Percentiles rank a stretch among this genome's conserved stretches.
Evolutionary conservation across 2,797 vertebrate genomes (phyloP).

Genomic region (Aselliscus stoliczkanus): DNA sequence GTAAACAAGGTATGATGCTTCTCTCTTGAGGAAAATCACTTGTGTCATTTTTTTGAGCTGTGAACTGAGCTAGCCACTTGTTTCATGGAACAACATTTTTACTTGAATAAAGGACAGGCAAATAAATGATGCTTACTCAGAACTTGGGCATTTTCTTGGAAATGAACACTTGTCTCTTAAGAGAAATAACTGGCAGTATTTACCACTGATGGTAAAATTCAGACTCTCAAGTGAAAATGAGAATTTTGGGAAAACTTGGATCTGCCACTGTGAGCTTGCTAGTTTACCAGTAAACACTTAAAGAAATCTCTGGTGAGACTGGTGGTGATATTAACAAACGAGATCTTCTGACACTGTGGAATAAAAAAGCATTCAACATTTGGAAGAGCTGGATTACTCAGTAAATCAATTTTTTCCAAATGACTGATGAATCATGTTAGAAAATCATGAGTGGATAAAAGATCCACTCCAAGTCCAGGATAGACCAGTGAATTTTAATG

Average conservation of each 20-base stretch:
- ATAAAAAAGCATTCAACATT: background rate
- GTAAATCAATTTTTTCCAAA: background rate
- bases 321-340: background rate
- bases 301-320: background rate
- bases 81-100: background rate
- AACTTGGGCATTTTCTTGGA: background rate
- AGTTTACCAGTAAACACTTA: background rate
- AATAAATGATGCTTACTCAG: background rate
- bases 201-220: background rate
- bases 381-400: background rate
- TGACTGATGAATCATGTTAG: background rate
- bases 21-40: background rate
- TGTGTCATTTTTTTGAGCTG: background rate
- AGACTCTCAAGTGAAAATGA: background rate
- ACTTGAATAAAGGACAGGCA: background rate
- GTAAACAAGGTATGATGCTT: background rate
- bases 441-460: background rate
- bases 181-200: background rate
- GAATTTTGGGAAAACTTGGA: background rate
- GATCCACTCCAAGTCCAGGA: background rate
- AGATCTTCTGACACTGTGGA: background rate
- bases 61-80: background rate
- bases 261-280: background rate
- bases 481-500: background rate
- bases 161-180: background rate